Percentiles rank a stretch among this genome's conserved stretches.
Evolutionary conservation across 1,140 invertebrate genomes (phyloP).

Genomic region (Micrasema minimum): DNA sequence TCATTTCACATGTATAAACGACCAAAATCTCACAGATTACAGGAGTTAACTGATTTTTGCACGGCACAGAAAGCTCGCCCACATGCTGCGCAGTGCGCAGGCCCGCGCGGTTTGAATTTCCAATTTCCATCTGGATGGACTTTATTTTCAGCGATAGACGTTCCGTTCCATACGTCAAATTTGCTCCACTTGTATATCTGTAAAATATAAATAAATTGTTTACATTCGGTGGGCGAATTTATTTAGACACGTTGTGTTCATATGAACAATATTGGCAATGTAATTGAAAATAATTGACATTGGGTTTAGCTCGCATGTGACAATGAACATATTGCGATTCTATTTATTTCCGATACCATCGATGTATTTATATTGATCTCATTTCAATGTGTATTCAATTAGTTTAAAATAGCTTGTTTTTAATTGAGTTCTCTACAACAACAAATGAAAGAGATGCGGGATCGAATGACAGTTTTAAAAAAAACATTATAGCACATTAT

Average conservation of each 20-base stretch:
- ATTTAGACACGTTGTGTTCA: constrained; percentile 25
- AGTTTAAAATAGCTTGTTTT: too few species aligned
- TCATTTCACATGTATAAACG: constrained; percentile 49
- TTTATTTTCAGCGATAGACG: constrained; percentile 38
- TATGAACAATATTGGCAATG: neutral
- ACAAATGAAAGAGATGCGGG: too few species aligned
- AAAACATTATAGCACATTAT: too few species aligned
- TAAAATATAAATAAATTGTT: constrained; percentile 36
- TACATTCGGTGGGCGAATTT: constrained; percentile 29
- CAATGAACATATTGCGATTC: too few species aligned
- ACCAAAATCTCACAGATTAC: constrained; percentile 39
- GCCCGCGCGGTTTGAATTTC: constrained; percentile 33
- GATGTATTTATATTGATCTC: too few species aligned
- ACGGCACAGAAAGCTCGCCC: constrained; percentile 31
- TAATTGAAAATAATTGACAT: neutral
- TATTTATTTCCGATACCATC: too few species aligned
- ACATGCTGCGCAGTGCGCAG: neutral
- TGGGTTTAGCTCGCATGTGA: neutral
- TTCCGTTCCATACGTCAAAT: constrained; percentile 14
- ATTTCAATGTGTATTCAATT: too few species aligned
- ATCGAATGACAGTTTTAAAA: too few species aligned
- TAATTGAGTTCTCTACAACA: too few species aligned
- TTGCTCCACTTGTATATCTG: constrained; percentile 27
- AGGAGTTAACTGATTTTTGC: constrained; percentile 39
- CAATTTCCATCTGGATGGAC: constrained; percentile 12